Evolutionary conservation across 2,888 invertebrate genomes (phyloP).

Genomic region (Sphaerophoria taeniata): DNA sequence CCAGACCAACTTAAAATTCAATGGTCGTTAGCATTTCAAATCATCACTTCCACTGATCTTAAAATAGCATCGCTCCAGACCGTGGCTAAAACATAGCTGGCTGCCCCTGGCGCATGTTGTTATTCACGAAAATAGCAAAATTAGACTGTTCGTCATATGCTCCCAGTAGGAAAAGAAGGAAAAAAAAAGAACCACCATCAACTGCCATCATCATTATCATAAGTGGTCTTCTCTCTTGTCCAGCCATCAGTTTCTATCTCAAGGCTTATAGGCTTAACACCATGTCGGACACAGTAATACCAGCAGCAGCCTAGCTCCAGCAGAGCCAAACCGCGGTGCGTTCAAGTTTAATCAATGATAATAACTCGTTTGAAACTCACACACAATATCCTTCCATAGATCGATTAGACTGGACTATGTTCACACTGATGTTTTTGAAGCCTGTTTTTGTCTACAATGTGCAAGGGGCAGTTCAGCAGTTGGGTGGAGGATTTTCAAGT

Average conservation of each 20-base stretch:
- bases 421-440: slow-evolving; percentile 13
- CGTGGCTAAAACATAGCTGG: too few relatives aligned
- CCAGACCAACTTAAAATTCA: too few relatives aligned
- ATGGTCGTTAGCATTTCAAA: too few relatives aligned
- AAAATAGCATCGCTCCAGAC: too few relatives aligned
- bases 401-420: slow-evolving; percentile 16
- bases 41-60: too few relatives aligned
- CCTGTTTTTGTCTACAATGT: slow-evolving; percentile 12
- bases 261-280: slow-evolving; percentile 14
- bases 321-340: neutral
- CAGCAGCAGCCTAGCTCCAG: neutral
- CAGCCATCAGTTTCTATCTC: neutral
- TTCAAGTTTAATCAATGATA: neutral
- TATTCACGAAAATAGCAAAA: slow-evolving; percentile 11
- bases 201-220: slow-evolving; percentile 24
- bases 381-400: slow-evolving; percentile 55
- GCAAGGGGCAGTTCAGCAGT: neutral
- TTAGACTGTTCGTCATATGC: slow-evolving; percentile 5
- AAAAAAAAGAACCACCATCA: slow-evolving; percentile 1
- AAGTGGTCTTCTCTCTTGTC: slow-evolving; percentile 1
- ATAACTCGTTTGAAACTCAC: slow-evolving; percentile 70
- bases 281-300: neutral
- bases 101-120: neutral
- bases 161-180: neutral
- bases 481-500: slow-evolving; percentile 4